phyloP scores from a whole-genome alignment of 2,113 vertebrate genomes.

The Bubo scandiacus region DNA sequence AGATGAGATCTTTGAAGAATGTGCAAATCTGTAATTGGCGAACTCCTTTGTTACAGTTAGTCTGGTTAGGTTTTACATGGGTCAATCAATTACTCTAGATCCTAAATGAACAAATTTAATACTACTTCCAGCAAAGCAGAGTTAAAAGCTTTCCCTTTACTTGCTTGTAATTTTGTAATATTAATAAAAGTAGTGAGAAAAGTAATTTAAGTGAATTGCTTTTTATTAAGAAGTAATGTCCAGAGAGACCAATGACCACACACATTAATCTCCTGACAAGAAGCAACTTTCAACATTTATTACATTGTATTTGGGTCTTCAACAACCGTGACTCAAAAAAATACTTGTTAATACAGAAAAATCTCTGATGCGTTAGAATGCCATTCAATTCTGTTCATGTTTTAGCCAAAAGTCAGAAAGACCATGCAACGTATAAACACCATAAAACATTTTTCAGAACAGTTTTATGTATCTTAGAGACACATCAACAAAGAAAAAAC shows the following conservation, averaged over 20 bases:
- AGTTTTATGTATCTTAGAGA: neutral
- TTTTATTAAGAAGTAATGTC: conserved; percentile 34
- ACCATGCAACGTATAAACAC: neutral
- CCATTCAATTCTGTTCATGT: neutral
- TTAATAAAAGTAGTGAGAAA: conserved; percentile 32
- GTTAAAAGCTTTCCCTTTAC: neutral
- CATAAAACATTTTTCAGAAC: neutral
- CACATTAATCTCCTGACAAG: conserved; percentile 14
- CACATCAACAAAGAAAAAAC: neutral
- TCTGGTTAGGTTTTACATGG: neutral
- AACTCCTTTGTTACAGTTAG: neutral
- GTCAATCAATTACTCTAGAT: neutral
- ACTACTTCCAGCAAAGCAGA: neutral
- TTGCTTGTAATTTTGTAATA: conserved; percentile 34
- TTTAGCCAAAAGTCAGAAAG: neutral
- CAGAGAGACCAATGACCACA: neutral
- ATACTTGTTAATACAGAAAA: neutral
- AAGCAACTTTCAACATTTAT: neutral
- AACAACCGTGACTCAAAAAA: conserved; percentile 19
- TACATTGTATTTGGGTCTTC: neutral
- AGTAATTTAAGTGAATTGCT: conserved; percentile 41
- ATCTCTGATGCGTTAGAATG: neutral
- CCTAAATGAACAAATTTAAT: neutral
- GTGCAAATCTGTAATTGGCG: neutral
- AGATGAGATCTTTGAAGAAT: neutral